phyloP scores from a whole-genome alignment of 2,888 invertebrate species.

The Amorpha juglandis region DNA sequence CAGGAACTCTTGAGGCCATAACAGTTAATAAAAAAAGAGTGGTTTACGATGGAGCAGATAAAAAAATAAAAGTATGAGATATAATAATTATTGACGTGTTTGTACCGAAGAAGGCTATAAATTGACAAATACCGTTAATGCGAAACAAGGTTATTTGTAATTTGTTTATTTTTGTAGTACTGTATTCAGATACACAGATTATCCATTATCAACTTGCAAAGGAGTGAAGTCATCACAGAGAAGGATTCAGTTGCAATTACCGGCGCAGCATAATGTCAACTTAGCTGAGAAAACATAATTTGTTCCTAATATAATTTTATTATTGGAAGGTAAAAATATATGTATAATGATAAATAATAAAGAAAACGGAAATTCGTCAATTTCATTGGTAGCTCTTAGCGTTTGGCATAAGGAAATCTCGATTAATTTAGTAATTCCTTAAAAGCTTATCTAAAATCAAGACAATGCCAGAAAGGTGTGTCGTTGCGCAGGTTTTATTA shows the following conservation, averaged over 20 bases:
- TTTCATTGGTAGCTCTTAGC: not conserved
- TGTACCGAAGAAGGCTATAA: not conserved
- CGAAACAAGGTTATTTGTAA: not conserved
- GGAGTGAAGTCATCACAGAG: not conserved
- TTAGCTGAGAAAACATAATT: not conserved
- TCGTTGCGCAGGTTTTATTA: constrained; percentile 1
- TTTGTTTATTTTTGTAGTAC: not conserved
- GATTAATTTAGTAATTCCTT: constrained; percentile 31
- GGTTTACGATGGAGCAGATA: not conserved
- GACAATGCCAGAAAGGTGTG: constrained; percentile 28
- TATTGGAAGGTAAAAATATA: no score
- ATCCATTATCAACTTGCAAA: not conserved
- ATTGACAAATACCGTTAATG: not conserved
- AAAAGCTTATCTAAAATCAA: constrained; percentile 35
- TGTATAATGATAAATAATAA: no score
- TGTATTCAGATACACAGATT: not conserved
- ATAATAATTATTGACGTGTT: not conserved
- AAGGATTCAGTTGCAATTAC: not conserved
- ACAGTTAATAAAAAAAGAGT: constrained; percentile 5
- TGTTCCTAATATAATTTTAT: not conserved
- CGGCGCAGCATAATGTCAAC: not conserved
- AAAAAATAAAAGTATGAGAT: not conserved
- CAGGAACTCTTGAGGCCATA: not conserved
- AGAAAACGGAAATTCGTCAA: not conserved
- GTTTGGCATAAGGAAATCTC: constrained; percentile 15